Percentiles rank a stretch among this genome's conserved stretches.
phyloP scores from a whole-genome alignment of 1,140 invertebrate genomes.

The Ceratosolen fusciceps region DNA sequence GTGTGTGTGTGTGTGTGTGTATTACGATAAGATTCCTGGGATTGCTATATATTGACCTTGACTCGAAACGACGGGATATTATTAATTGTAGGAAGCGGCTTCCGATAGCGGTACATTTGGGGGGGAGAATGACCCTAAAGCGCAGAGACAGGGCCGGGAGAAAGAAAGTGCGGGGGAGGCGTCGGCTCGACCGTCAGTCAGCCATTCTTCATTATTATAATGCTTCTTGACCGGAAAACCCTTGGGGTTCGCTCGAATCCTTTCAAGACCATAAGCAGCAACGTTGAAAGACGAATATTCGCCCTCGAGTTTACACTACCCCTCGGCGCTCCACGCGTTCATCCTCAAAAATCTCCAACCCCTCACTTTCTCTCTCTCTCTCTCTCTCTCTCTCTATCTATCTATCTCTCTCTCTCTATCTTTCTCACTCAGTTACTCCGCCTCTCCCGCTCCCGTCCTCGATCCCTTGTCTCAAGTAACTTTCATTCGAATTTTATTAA shows the following conservation, averaged over 20 bases:
- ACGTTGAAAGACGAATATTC: conserved; percentile 1
- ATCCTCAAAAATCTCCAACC: background rate
- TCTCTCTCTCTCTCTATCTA: background rate
- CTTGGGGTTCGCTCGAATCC: background rate
- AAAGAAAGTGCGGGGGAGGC: background rate
- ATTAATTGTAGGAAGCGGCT: conserved; percentile 15
- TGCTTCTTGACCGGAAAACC: conserved; percentile 5
- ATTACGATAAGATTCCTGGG: background rate
- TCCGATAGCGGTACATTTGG: background rate
- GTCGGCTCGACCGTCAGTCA: conserved; percentile 5
- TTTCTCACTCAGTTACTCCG: background rate
- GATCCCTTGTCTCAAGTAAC: too few relatives aligned
- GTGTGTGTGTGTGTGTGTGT: too few relatives aligned
- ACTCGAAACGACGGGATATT: background rate
- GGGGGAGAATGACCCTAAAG: background rate
- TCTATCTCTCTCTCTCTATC: background rate
- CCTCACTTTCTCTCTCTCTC: background rate
- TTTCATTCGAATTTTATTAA: too few relatives aligned
- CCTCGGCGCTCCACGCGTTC: too few relatives aligned
- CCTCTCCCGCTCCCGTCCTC: too few relatives aligned
- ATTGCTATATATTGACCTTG: background rate
- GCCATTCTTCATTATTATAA: background rate
- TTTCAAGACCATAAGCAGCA: conserved; percentile 3
- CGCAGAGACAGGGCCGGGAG: background rate
- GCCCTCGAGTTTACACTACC: background rate